Base-by-base conservation (phyloP, 2,113 vertebrate genomes). In the Agapornis roseicollis region DNA sequence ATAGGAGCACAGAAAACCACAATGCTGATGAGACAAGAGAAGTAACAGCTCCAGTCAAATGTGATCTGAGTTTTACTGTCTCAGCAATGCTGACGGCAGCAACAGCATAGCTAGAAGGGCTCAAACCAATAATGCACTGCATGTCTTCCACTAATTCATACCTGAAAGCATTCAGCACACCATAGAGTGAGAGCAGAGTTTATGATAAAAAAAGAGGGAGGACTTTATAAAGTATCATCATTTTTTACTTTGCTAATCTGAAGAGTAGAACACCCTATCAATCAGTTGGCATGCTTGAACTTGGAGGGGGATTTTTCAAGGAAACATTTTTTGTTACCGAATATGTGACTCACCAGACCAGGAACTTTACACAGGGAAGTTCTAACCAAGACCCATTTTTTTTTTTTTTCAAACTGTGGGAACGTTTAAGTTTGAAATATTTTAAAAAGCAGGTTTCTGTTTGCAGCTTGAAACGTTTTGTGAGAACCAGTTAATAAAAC, bases 81-180 rank as follows among this genome's bases (percentile, higher is more conserved):
- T 86, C 82, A 90, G 69, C 79, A 71, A 25, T 37, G 47, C 80
- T 85, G 55, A n/a, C 0, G 4, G 58, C 68, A 90, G 33, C 23
- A 74, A 25, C 50, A 85, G 70, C 18, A 49, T 0, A 13, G 39
- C 58, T 22, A 64, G 41, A 91, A 60, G 52, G 20, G n/a, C 46
- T 47, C 0, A 0, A 80, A 64, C 23, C 0, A 1, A 23, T 3
- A 7, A n/a, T 6, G 11, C 8, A 13, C 60, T 78, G 46, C 27
- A 70, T 8, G 2, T n/a, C 69, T 68, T 84, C 39, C 73, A 28
- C 31, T 69, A 56, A 52, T 23, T 94, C 46, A 73, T 82, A 68
- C 9, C 31, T 10, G 31, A 68, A 5, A 33, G 64, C 55, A 64
- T 74, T 65, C 25, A 70, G 64, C 31, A 66, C 71, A 58, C 37